Base-by-base conservation (phyloP, 2,797 vertebrate species). In the Falco berigora region DNA sequence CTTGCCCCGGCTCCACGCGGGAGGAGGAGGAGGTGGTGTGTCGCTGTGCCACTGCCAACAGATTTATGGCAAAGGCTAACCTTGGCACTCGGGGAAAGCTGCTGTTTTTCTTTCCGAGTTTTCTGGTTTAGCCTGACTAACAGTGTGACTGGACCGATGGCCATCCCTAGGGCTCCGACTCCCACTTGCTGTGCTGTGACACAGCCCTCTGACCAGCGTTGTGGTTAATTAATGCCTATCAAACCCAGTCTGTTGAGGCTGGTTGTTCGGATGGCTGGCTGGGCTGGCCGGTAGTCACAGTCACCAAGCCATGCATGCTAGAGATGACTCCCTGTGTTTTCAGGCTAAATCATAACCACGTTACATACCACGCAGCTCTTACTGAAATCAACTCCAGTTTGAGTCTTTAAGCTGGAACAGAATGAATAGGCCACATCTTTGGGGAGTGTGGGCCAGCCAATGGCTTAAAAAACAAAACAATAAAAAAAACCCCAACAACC, bases 91-190 rank as follows among this genome's bases (percentile, higher is more conserved):
- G 2, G 89, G n/a, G 20, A 67, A 89, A 82, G 40, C 47, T 42
- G 66, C 32, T 5, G 2, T 4, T 86, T 88, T 84, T 63, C 50
- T 44, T 71, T 36, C 42, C 0, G 18, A 58, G 38, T 15, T 59
- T 50, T 64, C 44, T 68, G 66, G 62, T 81, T 81, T 30, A 63
- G 73, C 50, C 44, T 82, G 76, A 10, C 61, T 83, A 20, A 20
- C 19, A 8, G 64, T 2, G 22, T 6, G 25, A 14, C 36, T 6
- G 49, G 42, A 4, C 32, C 0, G 0, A 32, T 7, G 0, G 2
- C 30, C 47, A 14, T 13, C 13, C 34, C 13, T 0, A 38, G 21
- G 62, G 32, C 72, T 20, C 15, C 1, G 0, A 13, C 9, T 81
- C 50, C 7, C 38, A 1, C 10, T 46, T 36, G 32, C 32, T 30